A percentile compares a stretch with the other conserved stretches of the same genome.
Conservation (phyloP, 2,797 vertebrate species). For the Acridotheres tristis region DNA sequence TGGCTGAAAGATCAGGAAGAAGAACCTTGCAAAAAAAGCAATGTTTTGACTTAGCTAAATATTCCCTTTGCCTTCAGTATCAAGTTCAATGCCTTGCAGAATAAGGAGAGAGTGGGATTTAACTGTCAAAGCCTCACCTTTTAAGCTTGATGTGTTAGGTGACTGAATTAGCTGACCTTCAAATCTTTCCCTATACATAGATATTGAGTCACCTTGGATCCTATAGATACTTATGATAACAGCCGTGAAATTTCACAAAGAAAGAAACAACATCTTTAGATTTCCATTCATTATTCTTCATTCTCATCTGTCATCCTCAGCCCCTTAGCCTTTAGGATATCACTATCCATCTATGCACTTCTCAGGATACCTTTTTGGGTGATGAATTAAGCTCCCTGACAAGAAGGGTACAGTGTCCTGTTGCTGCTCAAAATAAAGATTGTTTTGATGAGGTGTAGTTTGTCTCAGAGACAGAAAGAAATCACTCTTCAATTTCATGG, state of each 20-base stretch:
- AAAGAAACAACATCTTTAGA: neutral
- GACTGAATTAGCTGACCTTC: neutral
- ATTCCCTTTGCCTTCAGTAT: neutral
- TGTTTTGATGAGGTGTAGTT: neutral
- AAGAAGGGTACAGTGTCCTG: neutral
- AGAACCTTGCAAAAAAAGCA: neutral
- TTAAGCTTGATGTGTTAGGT: neutral
- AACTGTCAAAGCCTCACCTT: neutral
- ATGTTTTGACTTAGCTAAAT: neutral
- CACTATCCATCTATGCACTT: neutral
- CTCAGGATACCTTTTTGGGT: neutral
- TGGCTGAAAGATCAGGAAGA: neutral
- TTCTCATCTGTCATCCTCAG: neutral
- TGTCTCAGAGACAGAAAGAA: conserved; percentile 9
- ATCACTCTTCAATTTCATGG: neutral
- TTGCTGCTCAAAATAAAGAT: conserved; percentile 25
- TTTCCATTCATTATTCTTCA: neutral
- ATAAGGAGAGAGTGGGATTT: neutral
- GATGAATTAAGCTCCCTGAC: neutral
- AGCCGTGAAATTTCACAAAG: neutral
- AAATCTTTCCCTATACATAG: neutral
- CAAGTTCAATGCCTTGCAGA: neutral
- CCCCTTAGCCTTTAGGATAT: neutral
- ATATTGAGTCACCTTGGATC: neutral
- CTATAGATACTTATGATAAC: neutral